Base-by-base conservation (phyloP, 1,140 invertebrate genomes). In the Pteromalus puparum region DNA sequence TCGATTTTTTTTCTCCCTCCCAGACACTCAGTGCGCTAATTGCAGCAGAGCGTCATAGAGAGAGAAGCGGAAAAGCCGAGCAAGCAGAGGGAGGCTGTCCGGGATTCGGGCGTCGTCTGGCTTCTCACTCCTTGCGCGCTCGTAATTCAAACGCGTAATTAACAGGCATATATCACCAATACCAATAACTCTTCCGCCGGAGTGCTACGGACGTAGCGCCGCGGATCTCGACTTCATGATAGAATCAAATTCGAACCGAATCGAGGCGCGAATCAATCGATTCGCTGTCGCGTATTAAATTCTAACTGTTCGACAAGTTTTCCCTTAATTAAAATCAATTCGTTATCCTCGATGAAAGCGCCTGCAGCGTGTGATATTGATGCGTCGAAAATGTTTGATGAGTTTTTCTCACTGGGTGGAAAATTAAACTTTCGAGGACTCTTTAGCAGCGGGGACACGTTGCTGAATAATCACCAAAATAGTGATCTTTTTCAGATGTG, bases 231-330 rank as follows among this genome's bases (percentile, higher is more conserved):
- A 85, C 42, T 86, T 86, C 75, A 82, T 68, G 86, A 87, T 81
- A 42, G 67, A 86, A 87, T 87, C 82, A 87, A 86, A 86, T 87
- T 84, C 81, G 42, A 86, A 86, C 61, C 80, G 87, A 77, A 84
- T 34, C 61, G 61, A 79, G 26, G 65, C 67, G 76, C 80, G 83
- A 53, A 82, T 84, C 80, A 83, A 83, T 84, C 81, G 80, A 46
- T 77, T 42, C 38, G 38, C 21, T 83, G 67, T 53, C 53, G 30
- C 9, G 38, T 42, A 82, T 82, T 74, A 74, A 74, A 82, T 75
- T 61, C 53, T 9, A 65, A 46, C 38, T 73, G 26, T n/a, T 48
- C 10, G 70, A 28, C 80, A 78, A 53, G 74, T 78, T 76, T 73
- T 30, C 28, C 26, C 65, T 75, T 82, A 83, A 84, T 86, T 84